These are phyloP conservation scores for Sphaerodactylus townsendi DNA, from an alignment of 2,113 vertebrate genomes.

Conservation along the genomic window DNA sequence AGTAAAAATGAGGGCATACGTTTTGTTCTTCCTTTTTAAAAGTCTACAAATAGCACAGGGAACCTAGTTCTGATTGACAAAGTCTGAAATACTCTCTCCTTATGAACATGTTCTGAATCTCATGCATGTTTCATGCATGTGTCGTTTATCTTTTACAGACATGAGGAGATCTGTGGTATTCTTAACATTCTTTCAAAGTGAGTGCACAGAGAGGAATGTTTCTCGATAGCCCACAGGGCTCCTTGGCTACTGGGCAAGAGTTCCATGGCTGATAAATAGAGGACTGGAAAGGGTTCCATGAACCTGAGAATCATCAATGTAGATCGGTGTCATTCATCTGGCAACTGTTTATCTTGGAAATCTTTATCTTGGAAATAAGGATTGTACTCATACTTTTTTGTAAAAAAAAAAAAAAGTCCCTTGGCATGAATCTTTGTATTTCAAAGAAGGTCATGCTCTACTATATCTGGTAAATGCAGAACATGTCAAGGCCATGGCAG, in stretches of 20 bases:
- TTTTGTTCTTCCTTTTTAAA: too few species aligned
- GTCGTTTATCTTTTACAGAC: too few species aligned
- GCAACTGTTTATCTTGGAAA: constrained; percentile 19
- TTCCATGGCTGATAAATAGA: not conserved
- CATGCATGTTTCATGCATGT: too few species aligned
- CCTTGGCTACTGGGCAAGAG: not conserved
- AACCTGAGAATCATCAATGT: not conserved
- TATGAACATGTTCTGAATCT: too few species aligned
- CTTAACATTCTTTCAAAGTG: not conserved
- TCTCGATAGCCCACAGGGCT: not conserved
- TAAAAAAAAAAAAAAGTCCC: not conserved
- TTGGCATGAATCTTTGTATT: constrained; percentile 10
- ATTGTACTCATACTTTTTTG: constrained; percentile 6
- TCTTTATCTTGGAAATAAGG: not conserved
- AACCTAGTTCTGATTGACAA: too few species aligned
- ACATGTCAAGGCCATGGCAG: constrained; percentile 33
- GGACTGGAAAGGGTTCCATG: not conserved
- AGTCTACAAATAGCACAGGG: too few species aligned
- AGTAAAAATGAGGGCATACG: too few species aligned
- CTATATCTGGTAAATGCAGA: constrained; percentile 28
- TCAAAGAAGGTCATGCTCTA: constrained; percentile 7
- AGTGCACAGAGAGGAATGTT: not conserved
- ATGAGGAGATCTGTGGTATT: too few species aligned
- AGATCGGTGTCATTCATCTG: not conserved
- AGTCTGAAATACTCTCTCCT: too few species aligned